phyloP scores from a whole-genome alignment of 2,888 invertebrate species.

The Chrysomela aeneicollis region DNA sequence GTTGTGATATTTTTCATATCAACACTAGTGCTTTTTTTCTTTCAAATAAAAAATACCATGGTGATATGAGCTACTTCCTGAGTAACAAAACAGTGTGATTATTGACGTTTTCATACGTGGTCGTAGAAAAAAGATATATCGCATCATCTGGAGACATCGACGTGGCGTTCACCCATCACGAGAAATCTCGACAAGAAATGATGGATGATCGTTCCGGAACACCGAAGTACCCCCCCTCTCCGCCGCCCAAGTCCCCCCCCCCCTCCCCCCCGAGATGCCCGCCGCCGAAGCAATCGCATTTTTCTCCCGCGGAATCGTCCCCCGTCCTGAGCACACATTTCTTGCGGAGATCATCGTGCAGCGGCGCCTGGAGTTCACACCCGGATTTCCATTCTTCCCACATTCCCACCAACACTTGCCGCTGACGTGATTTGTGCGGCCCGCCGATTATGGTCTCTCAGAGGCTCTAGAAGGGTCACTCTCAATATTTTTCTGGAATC shows the following conservation, averaged over 20 bases:
- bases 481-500: slow-evolving; percentile 53
- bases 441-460: no score
- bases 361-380: slow-evolving; percentile 54
- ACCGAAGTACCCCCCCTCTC: slow-evolving; percentile 50
- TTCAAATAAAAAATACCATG: no score
- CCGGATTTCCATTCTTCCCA: slow-evolving; percentile 60
- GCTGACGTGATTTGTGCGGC: slow-evolving; percentile 62
- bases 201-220: slow-evolving; percentile 58
- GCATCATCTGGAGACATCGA: no score
- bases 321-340: slow-evolving; percentile 60
- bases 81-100: no score
- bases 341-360: slow-evolving; percentile 58
- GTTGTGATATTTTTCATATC: no score
- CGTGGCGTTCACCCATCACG: no score
- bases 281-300: slow-evolving; percentile 56
- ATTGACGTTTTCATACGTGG: no score
- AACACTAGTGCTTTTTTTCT: no score
- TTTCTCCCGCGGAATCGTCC: slow-evolving; percentile 58
- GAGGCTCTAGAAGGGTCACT: no score
- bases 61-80: no score
- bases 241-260: slow-evolving; percentile 24
- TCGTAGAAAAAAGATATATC: no score
- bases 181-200: slow-evolving; percentile 56
- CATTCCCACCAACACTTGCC: slow-evolving; percentile 61
- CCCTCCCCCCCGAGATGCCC: no score